phyloP scores from a whole-genome alignment of 2,888 invertebrate species.

The Zhengitettix transpicula region DNA sequence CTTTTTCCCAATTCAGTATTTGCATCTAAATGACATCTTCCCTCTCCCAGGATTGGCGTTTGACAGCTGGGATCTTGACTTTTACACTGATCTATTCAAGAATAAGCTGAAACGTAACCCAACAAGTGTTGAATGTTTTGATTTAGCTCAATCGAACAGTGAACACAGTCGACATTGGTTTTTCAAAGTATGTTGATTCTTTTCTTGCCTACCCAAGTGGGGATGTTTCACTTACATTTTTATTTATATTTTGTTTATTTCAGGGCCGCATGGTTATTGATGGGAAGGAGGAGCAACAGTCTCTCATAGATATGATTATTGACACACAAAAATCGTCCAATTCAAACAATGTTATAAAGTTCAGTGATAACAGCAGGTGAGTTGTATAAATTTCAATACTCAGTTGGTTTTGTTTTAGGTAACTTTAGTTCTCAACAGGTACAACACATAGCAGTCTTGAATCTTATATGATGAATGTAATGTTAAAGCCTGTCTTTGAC shows the following conservation, averaged over 20 bases:
- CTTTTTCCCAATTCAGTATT: no score
- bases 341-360: slow-evolving; percentile 89
- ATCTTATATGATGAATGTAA: no score
- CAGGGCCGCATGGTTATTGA: slow-evolving; percentile 72
- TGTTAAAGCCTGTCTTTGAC: no score
- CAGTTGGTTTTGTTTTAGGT: background rate
- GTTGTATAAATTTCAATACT: slow-evolving; percentile 2
- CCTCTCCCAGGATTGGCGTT: slow-evolving; percentile 57
- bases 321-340: slow-evolving; percentile 75
- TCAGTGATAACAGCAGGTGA: slow-evolving; percentile 90
- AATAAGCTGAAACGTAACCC: slow-evolving; percentile 76
- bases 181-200: slow-evolving; percentile 44
- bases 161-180: slow-evolving; percentile 99
- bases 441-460: no score
- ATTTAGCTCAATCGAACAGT: slow-evolving; percentile 94
- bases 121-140: slow-evolving; percentile 93
- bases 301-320: slow-evolving; percentile 84
- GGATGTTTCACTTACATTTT: no score
- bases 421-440: no score
- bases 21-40: no score
- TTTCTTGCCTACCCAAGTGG: background rate
- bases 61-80: slow-evolving; percentile 82
- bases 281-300: slow-evolving; percentile 57
- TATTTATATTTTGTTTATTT: slow-evolving; percentile 8
- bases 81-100: slow-evolving; percentile 73